These are phyloP conservation scores for Albula glossodonta DNA, from an alignment of 2,113 vertebrate genomes.

Conservation along the genomic window DNA sequence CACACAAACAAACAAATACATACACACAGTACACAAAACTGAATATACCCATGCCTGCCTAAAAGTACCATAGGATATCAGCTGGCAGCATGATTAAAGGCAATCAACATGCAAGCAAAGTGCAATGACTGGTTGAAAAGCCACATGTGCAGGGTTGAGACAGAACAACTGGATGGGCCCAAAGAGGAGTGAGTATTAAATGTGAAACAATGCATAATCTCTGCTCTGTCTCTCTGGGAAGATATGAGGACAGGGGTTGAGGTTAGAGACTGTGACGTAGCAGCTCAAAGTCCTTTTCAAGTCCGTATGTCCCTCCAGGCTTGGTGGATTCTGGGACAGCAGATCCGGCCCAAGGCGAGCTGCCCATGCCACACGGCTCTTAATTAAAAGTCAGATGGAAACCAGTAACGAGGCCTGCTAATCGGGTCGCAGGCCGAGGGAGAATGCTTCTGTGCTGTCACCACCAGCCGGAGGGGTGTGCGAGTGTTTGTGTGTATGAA, in stretches of 20 bases:
- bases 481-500: neutral
- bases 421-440: neutral
- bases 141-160: neutral
- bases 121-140: neutral
- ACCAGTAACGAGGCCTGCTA: neutral
- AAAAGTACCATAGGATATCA: neutral
- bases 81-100: neutral
- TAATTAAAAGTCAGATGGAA: constrained; percentile 29
- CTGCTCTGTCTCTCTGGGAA: neutral
- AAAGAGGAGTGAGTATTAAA: neutral
- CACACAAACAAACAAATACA: neutral
- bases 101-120: neutral
- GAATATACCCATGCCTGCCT: neutral
- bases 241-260: neutral
- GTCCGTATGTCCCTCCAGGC: neutral
- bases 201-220: neutral
- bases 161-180: neutral
- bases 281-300: neutral
- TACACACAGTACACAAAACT: constrained; percentile 7
- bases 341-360: constrained; percentile 9
- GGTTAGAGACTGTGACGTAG: neutral
- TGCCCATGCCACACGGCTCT: neutral
- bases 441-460: neutral
- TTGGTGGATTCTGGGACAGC: constrained; percentile 25
- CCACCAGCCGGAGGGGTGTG: neutral